Evolutionary conservation across 2,888 invertebrate genomes (phyloP), one percentile per base, ranked within the genome.

Genomic region (Amphipyra tragopoginis): DNA sequence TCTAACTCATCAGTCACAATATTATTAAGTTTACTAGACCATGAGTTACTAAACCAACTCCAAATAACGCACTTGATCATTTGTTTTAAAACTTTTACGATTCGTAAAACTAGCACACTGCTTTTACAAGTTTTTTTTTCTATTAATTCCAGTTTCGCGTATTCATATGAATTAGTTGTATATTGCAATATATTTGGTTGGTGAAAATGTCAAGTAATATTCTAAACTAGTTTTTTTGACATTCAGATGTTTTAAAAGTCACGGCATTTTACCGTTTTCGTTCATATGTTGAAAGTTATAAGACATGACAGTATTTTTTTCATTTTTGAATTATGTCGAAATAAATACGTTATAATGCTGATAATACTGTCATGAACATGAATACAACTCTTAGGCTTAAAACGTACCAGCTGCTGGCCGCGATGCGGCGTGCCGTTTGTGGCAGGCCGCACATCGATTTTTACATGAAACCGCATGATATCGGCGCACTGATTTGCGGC

Each of bases 191-290:
- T 21, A 29, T 29, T 29, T 29, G 14, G n/a, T n/a, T 10, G 2
- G 21, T 5, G 0, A 45, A 29, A 61, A 65, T 65, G 44, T 69
- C 44, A 69, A 36, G 9, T 14, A 15, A 69, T 21, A 34, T 60
- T 44, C 5, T n/a, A 51, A 65, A 65, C 63, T 47, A 8, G 71
- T 47, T 8, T 29, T 26, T 29, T 38, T 70, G 63, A 63, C 52
- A 70, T 65, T 63, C 13, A 33, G 15, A 3, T 33, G 11, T 21
- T 26, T 38, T 11, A 14, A 11, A 11, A 7, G 0, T 8, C 26
- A 8, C 21, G 33, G 21, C 38, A 42, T 9, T 13, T 50, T 33
- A 45, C 39, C 0, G 15, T 10, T 40, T 49, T 13, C 13, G 36
- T 39, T 13, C 13, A 6, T 39, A 39, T 39, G 39, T 57, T 40